Evolutionary conservation across 2,888 invertebrate species (phyloP), one percentile per base, ranked within the genome.

Genomic region (Lasius fuliginosus): DNA sequence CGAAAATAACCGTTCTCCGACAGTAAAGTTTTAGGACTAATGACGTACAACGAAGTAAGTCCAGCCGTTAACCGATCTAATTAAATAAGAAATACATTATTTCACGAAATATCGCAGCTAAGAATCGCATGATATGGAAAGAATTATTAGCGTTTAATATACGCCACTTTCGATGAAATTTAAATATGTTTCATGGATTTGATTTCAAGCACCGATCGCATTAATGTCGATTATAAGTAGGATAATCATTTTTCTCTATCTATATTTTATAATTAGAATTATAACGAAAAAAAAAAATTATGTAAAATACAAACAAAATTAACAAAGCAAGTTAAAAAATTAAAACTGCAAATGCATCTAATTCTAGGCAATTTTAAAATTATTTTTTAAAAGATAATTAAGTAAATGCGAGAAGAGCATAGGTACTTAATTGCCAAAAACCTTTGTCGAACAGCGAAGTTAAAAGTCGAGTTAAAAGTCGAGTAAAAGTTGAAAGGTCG

Each of bases 401-500:
- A 40, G 5, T 11, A 58, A 58, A 42, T 30, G 27, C 9, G 9
- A 74, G 6, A 69, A 11, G 9, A 40, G 5, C 12, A 18, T 1
- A 23, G 23, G 23, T 23, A 40, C 27, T 23, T 42, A 15, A 12
- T n/a, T 30, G 11, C 15, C 0, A 1, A 74, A 58, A 40, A 27
- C 27, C 11, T 73, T 18, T 0, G 0, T 60, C 6, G 18, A 58
- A 15, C 33, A 71, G 0, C 18, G 1, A 18, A 27, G 11, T 56
- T 56, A 71, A 56, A 8, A 56, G 4, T 1, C 9, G 33, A 23
- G 46, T 49, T 15, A 68, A 1, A 56, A 8, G 30, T 49, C 36
- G 30, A 58, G 1, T 64, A 75, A 33, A 75, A 75, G 46, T 64
- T 75, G 46, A 60, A 65, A 60, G n/a, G 30, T 65, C 36, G 27